Conservation (phyloP, 2,113 vertebrate species). For the Ammodytes marinus region DNA sequence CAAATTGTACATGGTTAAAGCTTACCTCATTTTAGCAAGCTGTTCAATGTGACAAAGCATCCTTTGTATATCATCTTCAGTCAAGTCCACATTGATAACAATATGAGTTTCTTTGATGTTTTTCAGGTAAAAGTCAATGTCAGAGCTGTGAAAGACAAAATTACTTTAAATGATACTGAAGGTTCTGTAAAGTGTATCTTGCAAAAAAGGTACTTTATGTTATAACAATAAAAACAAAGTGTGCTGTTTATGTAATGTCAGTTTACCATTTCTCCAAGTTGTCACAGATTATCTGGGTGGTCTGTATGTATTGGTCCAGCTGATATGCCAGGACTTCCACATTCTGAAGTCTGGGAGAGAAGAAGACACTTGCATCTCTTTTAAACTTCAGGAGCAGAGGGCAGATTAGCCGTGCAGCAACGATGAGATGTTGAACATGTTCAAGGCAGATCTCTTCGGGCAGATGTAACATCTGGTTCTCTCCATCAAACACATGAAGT, state of each 20-base stretch:
- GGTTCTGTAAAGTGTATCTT: background rate
- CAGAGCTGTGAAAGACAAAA: constrained; percentile 25
- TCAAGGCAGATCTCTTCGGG: background rate
- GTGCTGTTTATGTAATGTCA: background rate
- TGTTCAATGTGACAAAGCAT: constrained; percentile 61
- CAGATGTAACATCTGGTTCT: too few species aligned
- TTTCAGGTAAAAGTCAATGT: constrained; percentile 12
- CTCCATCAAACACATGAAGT: constrained; percentile 67
- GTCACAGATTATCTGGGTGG: constrained; percentile 62
- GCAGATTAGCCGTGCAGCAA: constrained; percentile 48
- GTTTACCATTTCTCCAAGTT: constrained; percentile 62
- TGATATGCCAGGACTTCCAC: constrained; percentile 70
- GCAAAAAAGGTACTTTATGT: background rate
- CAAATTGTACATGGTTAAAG: background rate
- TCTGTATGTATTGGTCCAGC: constrained; percentile 77
- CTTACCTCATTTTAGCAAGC: constrained; percentile 62
- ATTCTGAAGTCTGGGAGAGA: constrained; percentile 48
- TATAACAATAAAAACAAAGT: background rate
- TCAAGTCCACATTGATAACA: constrained; percentile 40
- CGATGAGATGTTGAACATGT: constrained; percentile 56
- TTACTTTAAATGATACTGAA: background rate
- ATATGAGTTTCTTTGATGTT: background rate
- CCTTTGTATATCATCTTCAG: constrained; percentile 49
- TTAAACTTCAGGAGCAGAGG: constrained; percentile 78
- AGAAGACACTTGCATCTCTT: constrained; percentile 68